A percentile compares a stretch with the other conserved stretches of the same genome.
Conservation (phyloP, 2,113 vertebrate genomes). For the Chiloscyllium plagiosum region DNA sequence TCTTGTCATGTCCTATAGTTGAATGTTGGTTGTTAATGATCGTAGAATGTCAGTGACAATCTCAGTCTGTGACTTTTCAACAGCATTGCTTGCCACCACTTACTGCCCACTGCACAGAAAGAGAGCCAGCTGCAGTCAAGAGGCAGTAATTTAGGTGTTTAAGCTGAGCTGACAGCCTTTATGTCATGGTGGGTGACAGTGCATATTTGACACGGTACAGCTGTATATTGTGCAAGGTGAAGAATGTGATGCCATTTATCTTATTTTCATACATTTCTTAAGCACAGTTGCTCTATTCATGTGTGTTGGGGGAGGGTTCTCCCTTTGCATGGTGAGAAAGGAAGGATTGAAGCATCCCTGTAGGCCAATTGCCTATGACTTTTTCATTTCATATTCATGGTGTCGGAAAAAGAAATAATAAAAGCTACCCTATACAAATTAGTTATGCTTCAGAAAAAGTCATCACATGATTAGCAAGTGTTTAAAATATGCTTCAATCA, state of each 20-base stretch:
- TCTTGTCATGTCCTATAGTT: constrained; percentile 22
- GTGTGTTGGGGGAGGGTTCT: constrained; percentile 39
- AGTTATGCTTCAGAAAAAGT: neutral
- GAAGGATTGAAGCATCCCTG: constrained; percentile 35
- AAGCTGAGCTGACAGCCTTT: constrained; percentile 44
- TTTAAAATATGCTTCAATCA: constrained; percentile 24
- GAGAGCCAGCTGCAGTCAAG: constrained; percentile 21
- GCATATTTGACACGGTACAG: constrained; percentile 43
- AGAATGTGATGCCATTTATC: constrained; percentile 47
- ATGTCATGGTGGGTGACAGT: constrained; percentile 41
- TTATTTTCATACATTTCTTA: constrained; percentile 45
- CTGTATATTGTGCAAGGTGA: constrained; percentile 43
- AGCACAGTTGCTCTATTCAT: constrained; percentile 42
- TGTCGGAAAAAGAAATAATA: neutral
- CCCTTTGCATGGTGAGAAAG: constrained; percentile 6
- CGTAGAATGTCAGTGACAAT: constrained; percentile 29
- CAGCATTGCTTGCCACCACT: constrained; percentile 32
- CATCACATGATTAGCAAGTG: neutral
- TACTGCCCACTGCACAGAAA: constrained; percentile 33
- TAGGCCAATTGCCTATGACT: constrained; percentile 28
- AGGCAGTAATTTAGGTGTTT: constrained; percentile 38
- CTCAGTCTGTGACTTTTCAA: constrained; percentile 35
- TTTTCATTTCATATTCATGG: constrained; percentile 26
- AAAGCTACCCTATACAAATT: neutral
- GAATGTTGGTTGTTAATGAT: constrained; percentile 33